These are phyloP conservation scores for Bombus consobrinus DNA, from an alignment of 1,140 invertebrate species.

Conservation along the genomic window DNA sequence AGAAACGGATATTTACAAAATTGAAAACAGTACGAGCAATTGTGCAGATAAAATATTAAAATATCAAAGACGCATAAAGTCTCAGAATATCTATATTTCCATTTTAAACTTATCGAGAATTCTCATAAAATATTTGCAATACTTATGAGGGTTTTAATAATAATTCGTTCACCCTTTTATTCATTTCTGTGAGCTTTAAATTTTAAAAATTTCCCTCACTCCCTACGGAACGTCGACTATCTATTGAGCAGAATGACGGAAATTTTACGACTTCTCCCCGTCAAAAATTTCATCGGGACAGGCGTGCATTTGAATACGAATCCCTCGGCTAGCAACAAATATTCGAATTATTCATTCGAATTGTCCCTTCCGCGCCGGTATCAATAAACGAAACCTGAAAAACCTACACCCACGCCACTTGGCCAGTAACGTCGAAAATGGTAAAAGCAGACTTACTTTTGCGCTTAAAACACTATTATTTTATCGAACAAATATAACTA, in stretches of 20 bases:
- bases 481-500: background rate
- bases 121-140: background rate
- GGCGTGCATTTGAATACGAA: slow-evolving; percentile 40
- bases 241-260: too few species aligned
- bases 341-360: slow-evolving; percentile 42
- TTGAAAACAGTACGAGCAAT: too few species aligned
- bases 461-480: background rate
- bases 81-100: background rate
- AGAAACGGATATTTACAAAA: background rate
- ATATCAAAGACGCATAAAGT: background rate
- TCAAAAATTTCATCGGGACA: background rate
- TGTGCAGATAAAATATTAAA: background rate
- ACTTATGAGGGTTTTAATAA: background rate
- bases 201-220: background rate
- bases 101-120: background rate
- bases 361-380: slow-evolving; percentile 9
- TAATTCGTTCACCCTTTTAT: background rate
- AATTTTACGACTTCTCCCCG: background rate
- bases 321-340: slow-evolving; percentile 5
- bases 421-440: background rate
- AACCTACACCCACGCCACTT: background rate
- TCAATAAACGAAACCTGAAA: slow-evolving; percentile 7
- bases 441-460: background rate
- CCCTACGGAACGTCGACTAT: too few species aligned
- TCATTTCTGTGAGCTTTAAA: background rate